Percentiles rank a stretch among this genome's conserved stretches.
Evolutionary conservation across 2,888 invertebrate genomes (phyloP).

Genomic region (Eledone cirrhosa): DNA sequence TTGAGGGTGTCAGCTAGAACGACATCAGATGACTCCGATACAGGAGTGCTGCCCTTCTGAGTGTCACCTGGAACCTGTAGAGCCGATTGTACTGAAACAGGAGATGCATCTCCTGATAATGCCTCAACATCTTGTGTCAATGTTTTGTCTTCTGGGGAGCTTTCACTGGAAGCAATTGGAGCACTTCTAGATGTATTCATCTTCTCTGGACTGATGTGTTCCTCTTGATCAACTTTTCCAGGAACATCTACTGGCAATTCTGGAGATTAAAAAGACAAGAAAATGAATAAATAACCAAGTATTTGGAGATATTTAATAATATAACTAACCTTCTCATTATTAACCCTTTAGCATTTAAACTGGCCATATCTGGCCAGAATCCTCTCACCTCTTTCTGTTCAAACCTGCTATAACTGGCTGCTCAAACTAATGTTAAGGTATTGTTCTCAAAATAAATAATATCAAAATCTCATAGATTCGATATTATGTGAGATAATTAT

Average conservation of each 20-base stretch:
- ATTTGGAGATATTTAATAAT: no score
- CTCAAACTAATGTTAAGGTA: background rate
- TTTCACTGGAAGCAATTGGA: conserved; percentile 12
- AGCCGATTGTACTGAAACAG: background rate
- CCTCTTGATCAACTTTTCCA: background rate
- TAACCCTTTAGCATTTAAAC: no score
- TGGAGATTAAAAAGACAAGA: background rate
- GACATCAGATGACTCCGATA: background rate
- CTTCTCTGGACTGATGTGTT: background rate
- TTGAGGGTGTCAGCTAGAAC: background rate
- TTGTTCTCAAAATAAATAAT: background rate
- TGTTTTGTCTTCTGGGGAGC: background rate
- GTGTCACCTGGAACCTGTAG: background rate
- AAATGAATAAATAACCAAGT: background rate
- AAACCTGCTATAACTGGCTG: no score
- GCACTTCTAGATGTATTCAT: background rate
- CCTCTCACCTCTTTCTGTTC: no score
- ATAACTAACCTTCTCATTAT: no score
- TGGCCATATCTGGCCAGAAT: no score
- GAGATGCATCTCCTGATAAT: background rate
- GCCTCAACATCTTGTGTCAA: background rate
- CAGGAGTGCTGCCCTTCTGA: conserved; percentile 5
- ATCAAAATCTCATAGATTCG: no score
- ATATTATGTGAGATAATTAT: no score
- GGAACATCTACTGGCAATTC: conserved; percentile 28